phyloP scores from a whole-genome alignment of 2,113 vertebrate species.

The Trachemys scripta region DNA sequence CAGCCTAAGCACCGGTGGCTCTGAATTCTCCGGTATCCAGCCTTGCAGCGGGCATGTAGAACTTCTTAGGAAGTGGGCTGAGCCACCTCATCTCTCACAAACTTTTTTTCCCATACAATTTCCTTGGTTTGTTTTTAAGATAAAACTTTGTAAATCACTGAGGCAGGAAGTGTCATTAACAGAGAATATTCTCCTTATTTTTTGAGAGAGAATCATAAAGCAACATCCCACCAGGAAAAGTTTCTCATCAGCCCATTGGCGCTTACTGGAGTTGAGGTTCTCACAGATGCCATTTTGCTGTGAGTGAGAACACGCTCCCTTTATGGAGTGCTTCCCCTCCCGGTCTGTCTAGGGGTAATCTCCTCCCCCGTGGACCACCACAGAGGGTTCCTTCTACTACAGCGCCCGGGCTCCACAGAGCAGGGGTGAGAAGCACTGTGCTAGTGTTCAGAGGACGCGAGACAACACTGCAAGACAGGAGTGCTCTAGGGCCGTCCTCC shows the following conservation, averaged over 20 bases:
- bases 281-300: no score
- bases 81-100: not conserved
- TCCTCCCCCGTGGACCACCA: not conserved
- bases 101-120: not conserved
- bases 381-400: not conserved
- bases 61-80: not conserved
- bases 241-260: not conserved
- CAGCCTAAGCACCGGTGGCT: not conserved
- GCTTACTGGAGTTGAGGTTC: no score
- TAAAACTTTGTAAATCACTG: not conserved
- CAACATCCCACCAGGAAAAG: not conserved
- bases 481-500: no score
- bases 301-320: no score
- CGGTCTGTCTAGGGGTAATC: no score
- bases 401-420: not conserved
- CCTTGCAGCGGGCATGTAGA: not conserved
- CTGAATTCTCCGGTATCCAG: not conserved
- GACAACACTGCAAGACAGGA: no score
- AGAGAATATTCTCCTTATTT: not conserved
- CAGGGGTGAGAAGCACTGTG: not conserved
- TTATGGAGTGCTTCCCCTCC: no score
- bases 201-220: not conserved
- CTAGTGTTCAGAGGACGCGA: no score
- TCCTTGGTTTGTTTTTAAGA: not conserved
- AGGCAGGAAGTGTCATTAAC: not conserved